phyloP scores from a whole-genome alignment of 2,113 vertebrate species.

The Onychostoma macrolepis region DNA sequence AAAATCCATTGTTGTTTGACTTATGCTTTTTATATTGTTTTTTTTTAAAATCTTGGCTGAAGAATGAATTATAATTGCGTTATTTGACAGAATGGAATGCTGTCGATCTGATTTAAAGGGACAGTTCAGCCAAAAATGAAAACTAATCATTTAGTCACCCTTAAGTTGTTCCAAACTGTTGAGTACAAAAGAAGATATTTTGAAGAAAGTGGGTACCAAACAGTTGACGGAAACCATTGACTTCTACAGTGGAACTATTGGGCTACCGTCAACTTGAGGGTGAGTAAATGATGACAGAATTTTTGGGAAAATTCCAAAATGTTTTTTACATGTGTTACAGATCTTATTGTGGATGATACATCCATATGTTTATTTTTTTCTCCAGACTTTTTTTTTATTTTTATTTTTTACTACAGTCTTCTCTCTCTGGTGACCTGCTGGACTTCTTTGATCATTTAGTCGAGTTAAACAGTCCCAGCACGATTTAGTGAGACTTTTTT shows the following conservation, averaged over 20 bases:
- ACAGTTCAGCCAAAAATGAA: no score
- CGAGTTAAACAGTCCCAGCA: no score
- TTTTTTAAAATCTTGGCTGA: neutral
- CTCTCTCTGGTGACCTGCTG: no score
- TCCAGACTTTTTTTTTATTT: no score
- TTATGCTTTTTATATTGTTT: neutral
- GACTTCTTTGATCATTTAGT: no score
- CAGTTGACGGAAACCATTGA: neutral
- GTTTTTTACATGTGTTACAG: no score
- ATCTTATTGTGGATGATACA: neutral
- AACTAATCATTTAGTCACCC: no score
- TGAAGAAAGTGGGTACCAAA: neutral
- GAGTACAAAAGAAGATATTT: no score
- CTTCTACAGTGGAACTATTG: no score
- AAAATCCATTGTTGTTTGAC: constrained; percentile 34
- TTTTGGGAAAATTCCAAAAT: neutral
- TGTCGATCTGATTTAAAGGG: neutral
- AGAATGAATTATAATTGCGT: neutral
- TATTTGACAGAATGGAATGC: neutral
- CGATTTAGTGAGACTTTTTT: no score
- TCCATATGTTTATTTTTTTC: neutral
- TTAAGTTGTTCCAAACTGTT: no score
- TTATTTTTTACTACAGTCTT: no score
- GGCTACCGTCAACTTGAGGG: neutral
- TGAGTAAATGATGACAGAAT: neutral